Base-by-base conservation (phyloP, 2,888 invertebrate genomes). In the Apoda limacodes region DNA sequence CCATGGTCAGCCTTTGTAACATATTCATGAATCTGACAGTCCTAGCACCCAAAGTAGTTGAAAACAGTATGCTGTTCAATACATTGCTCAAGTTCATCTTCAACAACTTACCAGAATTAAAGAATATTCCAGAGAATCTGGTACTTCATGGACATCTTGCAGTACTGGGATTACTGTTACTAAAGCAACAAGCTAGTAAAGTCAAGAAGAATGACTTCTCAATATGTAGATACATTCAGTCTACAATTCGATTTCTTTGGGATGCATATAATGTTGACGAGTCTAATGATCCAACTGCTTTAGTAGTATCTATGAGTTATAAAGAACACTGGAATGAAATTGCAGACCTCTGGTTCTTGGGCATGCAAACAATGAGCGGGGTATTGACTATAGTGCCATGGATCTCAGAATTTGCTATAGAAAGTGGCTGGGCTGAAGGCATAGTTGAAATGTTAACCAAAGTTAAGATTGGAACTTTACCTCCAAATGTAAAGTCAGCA, bases 361-460 rank as follows among this genome's bases (percentile, higher is more conserved):
- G 95, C 12, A 93, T 95, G 93, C 95, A 95, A 63, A 94, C 95
- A 2, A 89, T 95, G 83, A 88, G 92, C 52, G 87, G 88, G 17
- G 88, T 94, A 1, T 68, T 95, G 22, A 86, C 91, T 10, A 84
- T 88, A 37, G 85, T 94, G 38, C 92, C 93, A 3, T 94, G 94
- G 94, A 87, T 94, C 39, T 92, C 92, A 0, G 93, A 94, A 52
- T 94, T 94, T 68, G 90, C 93, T 3, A 88, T 95, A 37, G 95
- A 95, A 52, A 93, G 93, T 59, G 95, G 95, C n/a, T 95, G 95
- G 93, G 90, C 92, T 3, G 89, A 92, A 58, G 94, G 93, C 7
- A 93, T 95, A 32, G 83, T 93, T 29, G 88, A 88, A 51, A 90
- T 89, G 47, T 78, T 95, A 43, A 86, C 87, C 40, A 90, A 92